Base-by-base conservation (phyloP, 2,113 vertebrate species). In the Trachemys scripta region DNA sequence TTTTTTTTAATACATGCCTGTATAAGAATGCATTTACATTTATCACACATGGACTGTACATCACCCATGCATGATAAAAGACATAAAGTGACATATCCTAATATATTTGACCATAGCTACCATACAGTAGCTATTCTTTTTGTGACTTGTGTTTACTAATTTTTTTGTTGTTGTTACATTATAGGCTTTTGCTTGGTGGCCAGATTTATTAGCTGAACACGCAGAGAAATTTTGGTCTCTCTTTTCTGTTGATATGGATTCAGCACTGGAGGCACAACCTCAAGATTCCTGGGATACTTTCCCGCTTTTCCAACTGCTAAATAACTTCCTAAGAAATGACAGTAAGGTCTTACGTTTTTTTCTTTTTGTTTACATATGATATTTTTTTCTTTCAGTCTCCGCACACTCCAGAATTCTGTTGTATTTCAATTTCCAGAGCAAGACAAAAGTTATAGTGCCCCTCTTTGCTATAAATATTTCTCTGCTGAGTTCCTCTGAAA, bases 281-380 rank as follows among this genome's bases (percentile, higher is more conserved):
- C 98, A 98, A 2, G 99, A 99, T 96, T 99, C 99, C 65, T 99
- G 99, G 99, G 99, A 99, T 96, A 99, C 99, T 96, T 99, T 99
- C 95, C 99, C 99, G 4, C 98, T 99, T 86, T 99, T 99, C 97
- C 99, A 99, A 94, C 98, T 99, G 62, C 98, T 99, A 95, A 99
- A 99, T 98, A 99, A 99, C 90, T 99, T 98, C 97, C 98, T 99
- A 91, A 98, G 98, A 93, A 98, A 97, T 72, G 99, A 99, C 90
- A 82, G 99, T 99, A 98, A 99, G 99, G 90, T 92, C 49, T 85
- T 24, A 3, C 29, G 13, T 4, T 87, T 85, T 14, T 92, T 80
- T 3, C 2, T 31, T 85, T 19, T 11, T 45, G 16, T 42, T 53
- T 47, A 10, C 6, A 47, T 75, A 29, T 49, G 1, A 54, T 54